Evolutionary conservation across 2,797 vertebrate species (phyloP).

Genomic region (Tadarida brasiliensis): DNA sequence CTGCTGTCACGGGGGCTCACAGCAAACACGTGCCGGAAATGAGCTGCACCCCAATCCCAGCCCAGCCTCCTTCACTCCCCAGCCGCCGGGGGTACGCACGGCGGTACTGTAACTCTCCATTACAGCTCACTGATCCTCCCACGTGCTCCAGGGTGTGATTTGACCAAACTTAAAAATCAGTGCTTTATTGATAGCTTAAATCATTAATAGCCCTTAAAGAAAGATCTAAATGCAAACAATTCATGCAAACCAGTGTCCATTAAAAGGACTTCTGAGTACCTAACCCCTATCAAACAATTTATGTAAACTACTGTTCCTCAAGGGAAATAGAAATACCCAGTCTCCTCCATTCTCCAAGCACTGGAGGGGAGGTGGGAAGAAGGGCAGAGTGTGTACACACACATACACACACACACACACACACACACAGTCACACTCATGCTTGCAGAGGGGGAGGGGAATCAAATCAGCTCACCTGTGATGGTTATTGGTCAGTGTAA

Average conservation of each 20-base stretch:
- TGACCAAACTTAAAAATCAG: constrained; percentile 56
- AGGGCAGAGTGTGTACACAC: no score
- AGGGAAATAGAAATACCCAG: constrained; percentile 18
- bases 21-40: neutral
- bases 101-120: neutral
- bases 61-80: neutral
- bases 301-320: constrained; percentile 19
- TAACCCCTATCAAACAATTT: constrained; percentile 63
- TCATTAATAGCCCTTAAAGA: constrained; percentile 72
- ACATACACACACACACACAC: no score
- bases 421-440: no score
- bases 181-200: constrained; percentile 72
- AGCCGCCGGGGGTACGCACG: neutral
- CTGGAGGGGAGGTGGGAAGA: neutral
- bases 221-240: constrained; percentile 69
- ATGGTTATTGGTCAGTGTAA: constrained; percentile 34
- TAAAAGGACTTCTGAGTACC: constrained; percentile 62
- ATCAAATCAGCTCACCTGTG: neutral
- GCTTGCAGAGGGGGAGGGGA: neutral
- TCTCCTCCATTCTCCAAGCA: neutral
- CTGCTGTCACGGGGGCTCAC: neutral
- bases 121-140: neutral
- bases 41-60: neutral
- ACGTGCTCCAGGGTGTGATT: constrained; percentile 33
- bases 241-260: constrained; percentile 62